Evolutionary conservation across 2,797 vertebrate species (phyloP).

Genomic region (Cyclopterus lumpus): DNA sequence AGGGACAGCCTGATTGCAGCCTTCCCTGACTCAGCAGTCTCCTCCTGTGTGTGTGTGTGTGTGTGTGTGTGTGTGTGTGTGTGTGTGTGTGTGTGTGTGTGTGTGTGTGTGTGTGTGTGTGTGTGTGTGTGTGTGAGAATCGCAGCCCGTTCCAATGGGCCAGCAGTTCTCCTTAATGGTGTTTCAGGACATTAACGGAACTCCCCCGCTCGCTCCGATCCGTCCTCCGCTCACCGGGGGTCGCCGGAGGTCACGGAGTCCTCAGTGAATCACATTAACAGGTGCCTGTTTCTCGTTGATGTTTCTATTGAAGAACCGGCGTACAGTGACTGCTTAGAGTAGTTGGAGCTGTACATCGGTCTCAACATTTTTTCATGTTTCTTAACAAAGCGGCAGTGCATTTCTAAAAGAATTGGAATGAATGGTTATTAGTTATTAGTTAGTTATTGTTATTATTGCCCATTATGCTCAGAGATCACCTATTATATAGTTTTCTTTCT

Average conservation of each 20-base stretch:
- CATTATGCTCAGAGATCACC: too few relatives aligned
- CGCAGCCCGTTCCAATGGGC: slow-evolving; percentile 36
- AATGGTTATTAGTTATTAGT: neutral
- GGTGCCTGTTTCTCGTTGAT: slow-evolving; percentile 20
- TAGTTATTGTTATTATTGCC: too few relatives aligned
- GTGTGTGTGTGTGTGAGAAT: slow-evolving; percentile 23
- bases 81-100: too few relatives aligned
- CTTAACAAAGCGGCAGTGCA: too few relatives aligned
- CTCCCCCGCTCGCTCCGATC: slow-evolving; percentile 23
- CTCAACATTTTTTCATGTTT: slow-evolving; percentile 83
- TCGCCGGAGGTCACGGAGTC: slow-evolving; percentile 15
- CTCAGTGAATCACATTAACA: slow-evolving; percentile 46
- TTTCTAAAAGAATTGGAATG: too few relatives aligned
- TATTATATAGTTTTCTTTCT: neutral
- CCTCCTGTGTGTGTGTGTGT: slow-evolving; percentile 33
- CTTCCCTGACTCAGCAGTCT: slow-evolving; percentile 45
- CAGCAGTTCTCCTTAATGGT: slow-evolving; percentile 51
- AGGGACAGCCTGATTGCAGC: slow-evolving; percentile 8
- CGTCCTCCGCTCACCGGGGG: slow-evolving; percentile 15
- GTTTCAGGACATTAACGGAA: slow-evolving; percentile 49
- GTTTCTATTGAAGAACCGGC: slow-evolving; percentile 85
- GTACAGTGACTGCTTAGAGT: slow-evolving; percentile 96
- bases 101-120: too few relatives aligned
- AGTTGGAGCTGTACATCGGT: slow-evolving; percentile 96
- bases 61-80: too few relatives aligned